A percentile compares a stretch with the other conserved stretches of the same genome.
Evolutionary conservation across 2,113 vertebrate species (phyloP).

Genomic region (Scalopus aquaticus): DNA sequence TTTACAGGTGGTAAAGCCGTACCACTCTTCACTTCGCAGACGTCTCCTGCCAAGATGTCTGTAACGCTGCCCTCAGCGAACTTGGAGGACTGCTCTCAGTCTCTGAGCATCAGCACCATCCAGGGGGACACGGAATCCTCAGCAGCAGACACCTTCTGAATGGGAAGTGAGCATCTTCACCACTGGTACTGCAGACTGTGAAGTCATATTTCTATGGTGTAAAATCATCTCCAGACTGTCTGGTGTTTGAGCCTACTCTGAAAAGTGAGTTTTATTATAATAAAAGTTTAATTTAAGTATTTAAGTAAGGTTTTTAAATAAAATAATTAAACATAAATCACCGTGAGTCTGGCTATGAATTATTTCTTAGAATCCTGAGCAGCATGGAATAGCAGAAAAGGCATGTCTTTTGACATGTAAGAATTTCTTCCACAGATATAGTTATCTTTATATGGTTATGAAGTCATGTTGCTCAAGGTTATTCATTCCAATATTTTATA

Average conservation of each 20-base stretch:
- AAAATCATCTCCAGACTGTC: background rate
- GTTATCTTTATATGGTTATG: background rate
- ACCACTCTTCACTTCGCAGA: constrained; percentile 4
- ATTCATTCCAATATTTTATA: constrained; percentile 5
- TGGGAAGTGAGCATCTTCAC: background rate
- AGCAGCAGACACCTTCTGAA: constrained; percentile 85
- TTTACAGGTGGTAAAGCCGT: constrained; percentile 77
- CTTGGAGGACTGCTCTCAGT: constrained; percentile 61
- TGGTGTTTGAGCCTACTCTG: constrained; percentile 25
- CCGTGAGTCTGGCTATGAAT: constrained; percentile 3
- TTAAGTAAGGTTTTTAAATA: constrained; percentile 65
- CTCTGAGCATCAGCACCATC: constrained; percentile 72
- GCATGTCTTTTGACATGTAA: background rate
- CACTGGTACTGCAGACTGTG: background rate
- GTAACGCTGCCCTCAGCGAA: constrained; percentile 78
- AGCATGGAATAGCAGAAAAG: background rate
- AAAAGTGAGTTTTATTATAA: constrained; percentile 39
- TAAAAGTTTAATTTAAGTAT: constrained; percentile 35
- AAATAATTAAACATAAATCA: constrained; percentile 53
- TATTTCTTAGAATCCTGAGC: constrained; percentile 48
- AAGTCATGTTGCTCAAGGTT: background rate
- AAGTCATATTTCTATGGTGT: constrained; percentile 44
- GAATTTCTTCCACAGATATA: background rate
- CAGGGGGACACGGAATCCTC: constrained; percentile 82
- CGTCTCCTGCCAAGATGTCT: constrained; percentile 74